Base-by-base conservation (phyloP, 2,888 invertebrate species). In the Luperina nickerlii region DNA sequence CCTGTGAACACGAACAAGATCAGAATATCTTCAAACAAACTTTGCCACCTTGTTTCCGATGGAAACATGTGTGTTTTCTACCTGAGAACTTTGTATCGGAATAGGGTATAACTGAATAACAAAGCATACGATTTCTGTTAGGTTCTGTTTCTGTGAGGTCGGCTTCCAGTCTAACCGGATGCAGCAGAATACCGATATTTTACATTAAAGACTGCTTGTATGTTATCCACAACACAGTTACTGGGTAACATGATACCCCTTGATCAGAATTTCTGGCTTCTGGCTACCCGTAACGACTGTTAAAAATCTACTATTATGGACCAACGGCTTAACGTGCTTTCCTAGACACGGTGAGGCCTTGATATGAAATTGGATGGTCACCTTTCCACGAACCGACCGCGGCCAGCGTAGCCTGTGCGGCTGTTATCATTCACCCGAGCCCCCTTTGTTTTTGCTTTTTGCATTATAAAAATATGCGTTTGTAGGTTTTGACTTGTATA, bases 51-150 rank as follows among this genome's bases (percentile, higher is more conserved):
- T 71, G 75, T 65, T 68, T 71, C 15, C 13, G 3, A 8, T 54
- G 48, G 27, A 24, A 62, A 24, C 51, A 54, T 45, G 11, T 60
- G 38, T 73, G 42, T 69, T 73, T 80, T 74, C 71, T 74, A 76
- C 57, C 45, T 45, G 45, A 81, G 68, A 69, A 62, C 76, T 66
- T 85, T 85, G 60, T 80, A 75, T 60, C 54, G 38, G 51, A 65
- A 72, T 81, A 72, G 24, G 6, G 38, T 60, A 45, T 48, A 70
- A 57, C 48, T 38, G 60, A 60, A 69, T 54, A 65, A 8, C 4
- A 62, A 42, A 54, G 15, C n/a, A 69, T 24, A 7, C 15, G 42
- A 68, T 63, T 63, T 74, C 7, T 67, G 11, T 54, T 7, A 32
- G 1, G 24, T 32, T 32, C 32, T 32, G 32, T 32, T 32, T 32